These are phyloP conservation scores for Mionectes olivaceus DNA, from an alignment of 2,797 vertebrate genomes.

Conservation along the genomic window DNA sequence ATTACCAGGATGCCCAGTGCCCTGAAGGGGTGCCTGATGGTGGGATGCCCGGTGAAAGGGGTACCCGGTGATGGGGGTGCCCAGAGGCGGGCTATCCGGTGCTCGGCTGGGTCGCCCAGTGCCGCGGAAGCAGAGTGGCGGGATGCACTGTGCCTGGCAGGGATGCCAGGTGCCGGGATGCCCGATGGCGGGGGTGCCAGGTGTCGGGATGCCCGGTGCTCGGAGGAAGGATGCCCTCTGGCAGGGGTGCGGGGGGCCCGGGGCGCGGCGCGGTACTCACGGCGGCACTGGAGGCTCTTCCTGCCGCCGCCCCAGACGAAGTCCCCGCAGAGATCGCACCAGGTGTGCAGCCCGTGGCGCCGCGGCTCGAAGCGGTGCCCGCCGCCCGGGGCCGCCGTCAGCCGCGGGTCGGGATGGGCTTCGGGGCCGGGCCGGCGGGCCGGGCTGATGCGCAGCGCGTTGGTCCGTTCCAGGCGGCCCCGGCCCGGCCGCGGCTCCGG, in stretches of 20 bases:
- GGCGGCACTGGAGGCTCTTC: slow-evolving; percentile 88
- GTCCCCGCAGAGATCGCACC: slow-evolving; percentile 97
- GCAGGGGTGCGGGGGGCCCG: not conserved
- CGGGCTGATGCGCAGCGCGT: slow-evolving; percentile 80
- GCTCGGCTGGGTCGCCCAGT: not conserved
- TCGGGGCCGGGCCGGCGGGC: slow-evolving; percentile 75
- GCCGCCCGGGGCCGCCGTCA: slow-evolving; percentile 71
- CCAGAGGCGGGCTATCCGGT: not conserved
- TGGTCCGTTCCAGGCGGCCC: slow-evolving; percentile 80
- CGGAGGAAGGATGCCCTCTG: not conserved
- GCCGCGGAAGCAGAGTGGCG: not conserved
- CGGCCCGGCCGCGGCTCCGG: slow-evolving; percentile 79
- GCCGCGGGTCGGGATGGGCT: slow-evolving; percentile 49
- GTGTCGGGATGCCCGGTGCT: not conserved
- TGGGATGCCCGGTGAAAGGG: not conserved
- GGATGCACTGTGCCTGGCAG: not conserved
- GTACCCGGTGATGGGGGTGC: not conserved
- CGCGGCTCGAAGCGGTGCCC: slow-evolving; percentile 91
- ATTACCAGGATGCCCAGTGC: not conserved
- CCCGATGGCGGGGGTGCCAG: not conserved
- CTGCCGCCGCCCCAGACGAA: slow-evolving; percentile 96
- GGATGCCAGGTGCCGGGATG: not conserved
- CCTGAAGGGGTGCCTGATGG: no score
- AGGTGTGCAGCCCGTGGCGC: slow-evolving; percentile 88
- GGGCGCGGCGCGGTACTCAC: slow-evolving; percentile 84